phyloP scores from a whole-genome alignment of 2,797 vertebrate genomes.

The Sebastes miniatus region DNA sequence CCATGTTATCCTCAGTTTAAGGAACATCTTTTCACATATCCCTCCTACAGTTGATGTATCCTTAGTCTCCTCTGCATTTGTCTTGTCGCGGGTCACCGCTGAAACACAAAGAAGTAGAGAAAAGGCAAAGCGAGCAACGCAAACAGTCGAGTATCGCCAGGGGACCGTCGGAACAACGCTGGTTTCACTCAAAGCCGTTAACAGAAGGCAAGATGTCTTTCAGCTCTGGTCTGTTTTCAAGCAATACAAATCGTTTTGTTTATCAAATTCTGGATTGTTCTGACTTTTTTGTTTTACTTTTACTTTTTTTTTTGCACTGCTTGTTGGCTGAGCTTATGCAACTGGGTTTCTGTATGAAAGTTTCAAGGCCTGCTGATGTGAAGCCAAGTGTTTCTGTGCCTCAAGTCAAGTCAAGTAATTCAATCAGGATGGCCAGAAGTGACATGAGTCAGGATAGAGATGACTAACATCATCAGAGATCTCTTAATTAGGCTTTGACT shows the following conservation, averaged over 20 bases:
- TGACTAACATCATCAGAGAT: conserved; percentile 44
- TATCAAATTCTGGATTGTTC: conserved; percentile 62
- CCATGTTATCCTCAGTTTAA: conserved; percentile 37
- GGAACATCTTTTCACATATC: conserved; percentile 44
- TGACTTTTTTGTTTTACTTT: conserved; percentile 8
- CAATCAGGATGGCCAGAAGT: conserved; percentile 49
- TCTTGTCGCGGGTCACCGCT: conserved; percentile 56
- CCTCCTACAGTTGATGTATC: conserved; percentile 43
- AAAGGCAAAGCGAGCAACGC: conserved; percentile 47
- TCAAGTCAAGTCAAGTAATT: conserved; percentile 53
- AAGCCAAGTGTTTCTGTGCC: conserved; percentile 65
- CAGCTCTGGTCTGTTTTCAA: conserved; percentile 69
- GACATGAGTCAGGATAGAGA: conserved; percentile 46
- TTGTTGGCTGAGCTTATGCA: conserved; percentile 58
- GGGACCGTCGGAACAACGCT: conserved; percentile 57
- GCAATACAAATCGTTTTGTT: conserved; percentile 71
- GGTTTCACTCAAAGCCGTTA: conserved; percentile 72
- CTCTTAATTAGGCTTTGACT: conserved; percentile 35
- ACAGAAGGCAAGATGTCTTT: conserved; percentile 67
- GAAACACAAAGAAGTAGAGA: conserved; percentile 61
- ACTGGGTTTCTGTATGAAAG: conserved; percentile 57
- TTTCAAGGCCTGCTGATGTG: conserved; percentile 48
- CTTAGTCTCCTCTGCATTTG: conserved; percentile 44
- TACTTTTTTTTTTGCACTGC: conserved; percentile 7
- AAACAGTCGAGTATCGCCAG: conserved; percentile 53